phyloP scores from a whole-genome alignment of 2,888 invertebrate species.

The Trachelus iudaicus region DNA sequence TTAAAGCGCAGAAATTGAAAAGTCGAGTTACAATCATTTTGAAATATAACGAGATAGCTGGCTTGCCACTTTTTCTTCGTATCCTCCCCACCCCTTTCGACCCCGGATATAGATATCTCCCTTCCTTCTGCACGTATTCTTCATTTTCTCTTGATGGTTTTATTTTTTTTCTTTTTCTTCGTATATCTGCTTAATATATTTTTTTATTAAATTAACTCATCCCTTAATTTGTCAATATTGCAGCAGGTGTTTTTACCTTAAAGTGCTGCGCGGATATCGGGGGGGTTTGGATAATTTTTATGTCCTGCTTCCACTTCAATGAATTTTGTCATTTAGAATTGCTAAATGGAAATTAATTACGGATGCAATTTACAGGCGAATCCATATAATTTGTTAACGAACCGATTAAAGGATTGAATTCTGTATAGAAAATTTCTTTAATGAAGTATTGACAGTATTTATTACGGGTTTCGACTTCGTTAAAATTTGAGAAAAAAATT shows the following conservation, averaged over 20 bases:
- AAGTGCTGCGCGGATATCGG: neutral
- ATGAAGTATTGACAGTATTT: slow-evolving; percentile 25
- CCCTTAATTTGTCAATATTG: neutral
- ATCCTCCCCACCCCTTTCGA: neutral
- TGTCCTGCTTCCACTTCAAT: neutral
- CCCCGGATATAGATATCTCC: neutral
- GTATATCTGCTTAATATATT: neutral
- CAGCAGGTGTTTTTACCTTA: neutral
- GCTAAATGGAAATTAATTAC: neutral
- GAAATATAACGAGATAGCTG: neutral
- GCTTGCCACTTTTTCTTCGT: neutral
- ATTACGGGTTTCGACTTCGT: slow-evolving; percentile 22
- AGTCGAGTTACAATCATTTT: neutral
- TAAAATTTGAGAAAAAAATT: neutral
- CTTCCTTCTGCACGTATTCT: neutral
- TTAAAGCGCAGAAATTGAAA: slow-evolving; percentile 1
- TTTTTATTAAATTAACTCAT: neutral
- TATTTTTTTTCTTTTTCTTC: slow-evolving; percentile 4
- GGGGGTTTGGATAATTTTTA: neutral
- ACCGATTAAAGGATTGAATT: slow-evolving; percentile 12
- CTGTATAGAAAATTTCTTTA: slow-evolving; percentile 9
- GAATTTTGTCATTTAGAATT: neutral
- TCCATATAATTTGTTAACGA: slow-evolving; percentile 35
- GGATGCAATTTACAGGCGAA: slow-evolving; percentile 10
- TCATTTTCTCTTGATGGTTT: neutral